Percentiles rank a stretch among this genome's conserved stretches.
Evolutionary conservation across 2,113 vertebrate genomes (phyloP).

Genomic region (Albula goreensis): DNA sequence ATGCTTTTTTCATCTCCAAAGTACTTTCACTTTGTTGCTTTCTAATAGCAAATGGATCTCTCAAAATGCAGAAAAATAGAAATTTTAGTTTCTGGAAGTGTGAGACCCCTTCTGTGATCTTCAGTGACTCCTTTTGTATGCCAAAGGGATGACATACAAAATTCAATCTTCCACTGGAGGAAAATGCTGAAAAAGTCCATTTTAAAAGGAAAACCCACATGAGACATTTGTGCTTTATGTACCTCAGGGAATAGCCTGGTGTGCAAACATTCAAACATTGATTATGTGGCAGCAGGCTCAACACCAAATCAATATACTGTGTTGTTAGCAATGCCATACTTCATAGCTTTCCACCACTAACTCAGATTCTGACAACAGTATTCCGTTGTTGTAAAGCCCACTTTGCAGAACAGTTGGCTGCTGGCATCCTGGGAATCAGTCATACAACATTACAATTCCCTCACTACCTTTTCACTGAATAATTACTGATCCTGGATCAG

Average conservation of each 20-base stretch:
- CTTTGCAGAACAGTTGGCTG: too few species aligned
- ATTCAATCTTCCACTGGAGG: neutral
- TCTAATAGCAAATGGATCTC: neutral
- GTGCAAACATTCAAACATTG: neutral
- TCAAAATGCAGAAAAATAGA: neutral
- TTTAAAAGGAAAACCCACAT: neutral
- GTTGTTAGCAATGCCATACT: neutral
- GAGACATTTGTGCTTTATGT: neutral
- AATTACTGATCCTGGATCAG: neutral
- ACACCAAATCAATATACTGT: neutral
- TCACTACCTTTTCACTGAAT: neutral
- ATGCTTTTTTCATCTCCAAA: neutral
- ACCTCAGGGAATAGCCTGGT: neutral
- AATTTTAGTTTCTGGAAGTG: neutral
- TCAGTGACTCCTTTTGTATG: neutral
- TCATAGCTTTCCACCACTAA: neutral
- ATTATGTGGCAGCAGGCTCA: neutral
- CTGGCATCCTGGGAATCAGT: too few species aligned
- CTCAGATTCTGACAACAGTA: neutral
- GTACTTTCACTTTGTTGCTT: neutral
- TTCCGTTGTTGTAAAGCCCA: neutral
- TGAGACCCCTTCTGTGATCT: neutral
- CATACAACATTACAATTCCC: neutral
- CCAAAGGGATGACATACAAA: neutral
- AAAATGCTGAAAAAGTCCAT: neutral